These are phyloP conservation scores for Diplogasteroides magnus DNA, from an alignment of 1,140 invertebrate species.

Conservation along the genomic window DNA sequence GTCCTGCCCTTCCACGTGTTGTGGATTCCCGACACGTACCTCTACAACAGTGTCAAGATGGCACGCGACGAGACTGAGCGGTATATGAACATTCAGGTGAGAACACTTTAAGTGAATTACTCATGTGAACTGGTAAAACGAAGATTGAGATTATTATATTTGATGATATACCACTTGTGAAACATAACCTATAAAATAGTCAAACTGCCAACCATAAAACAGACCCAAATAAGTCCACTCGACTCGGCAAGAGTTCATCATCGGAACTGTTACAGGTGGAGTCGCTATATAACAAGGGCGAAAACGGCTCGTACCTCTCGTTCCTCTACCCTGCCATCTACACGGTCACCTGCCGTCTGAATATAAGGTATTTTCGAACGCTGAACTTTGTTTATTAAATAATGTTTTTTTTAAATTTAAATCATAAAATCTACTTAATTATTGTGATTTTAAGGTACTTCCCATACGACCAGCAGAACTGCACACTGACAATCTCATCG, in stretches of 20 bases:
- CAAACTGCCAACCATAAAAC: too few species aligned
- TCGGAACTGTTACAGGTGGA: constrained; percentile 24
- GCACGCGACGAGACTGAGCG: constrained; percentile 50
- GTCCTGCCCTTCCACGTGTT: constrained; percentile 47
- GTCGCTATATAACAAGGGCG: constrained; percentile 41
- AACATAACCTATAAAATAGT: too few species aligned
- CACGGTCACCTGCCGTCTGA: constrained; percentile 46
- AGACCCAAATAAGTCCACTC: too few species aligned
- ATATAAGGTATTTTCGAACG: constrained; percentile 37
- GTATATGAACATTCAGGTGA: constrained; percentile 49
- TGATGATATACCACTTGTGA: too few species aligned
- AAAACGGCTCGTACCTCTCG: constrained; percentile 43
- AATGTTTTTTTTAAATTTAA: constrained; percentile 1
- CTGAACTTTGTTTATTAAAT: not conserved
- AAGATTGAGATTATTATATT: too few species aligned
- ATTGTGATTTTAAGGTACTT: constrained; percentile 38
- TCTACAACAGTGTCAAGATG: constrained; percentile 53
- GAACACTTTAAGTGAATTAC: too few species aligned
- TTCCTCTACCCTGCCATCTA: constrained; percentile 50
- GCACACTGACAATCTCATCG: constrained; percentile 50
- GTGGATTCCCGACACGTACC: constrained; percentile 52
- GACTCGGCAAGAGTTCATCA: not conserved
- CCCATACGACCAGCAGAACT: constrained; percentile 54
- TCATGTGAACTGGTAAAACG: too few species aligned
- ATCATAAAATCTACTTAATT: not conserved